phyloP scores from a whole-genome alignment of 1,140 invertebrate species.

The Drosophila bipectinata region DNA sequence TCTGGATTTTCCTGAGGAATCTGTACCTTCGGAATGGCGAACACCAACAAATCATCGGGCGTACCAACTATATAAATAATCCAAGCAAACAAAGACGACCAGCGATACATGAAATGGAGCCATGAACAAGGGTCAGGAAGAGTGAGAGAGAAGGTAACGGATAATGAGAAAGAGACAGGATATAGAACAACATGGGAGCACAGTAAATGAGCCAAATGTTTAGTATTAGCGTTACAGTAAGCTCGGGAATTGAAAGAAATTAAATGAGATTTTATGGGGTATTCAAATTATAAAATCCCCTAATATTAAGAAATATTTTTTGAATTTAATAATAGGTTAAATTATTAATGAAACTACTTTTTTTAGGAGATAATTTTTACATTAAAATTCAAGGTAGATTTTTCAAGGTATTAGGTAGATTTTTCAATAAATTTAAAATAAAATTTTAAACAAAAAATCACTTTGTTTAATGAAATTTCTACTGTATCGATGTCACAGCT shows the following conservation, averaged over 20 bases:
- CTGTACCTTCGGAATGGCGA: constrained; percentile 30
- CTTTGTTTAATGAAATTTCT: neutral
- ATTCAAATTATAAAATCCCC: neutral
- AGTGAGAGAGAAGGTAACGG: neutral
- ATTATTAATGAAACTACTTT: no score
- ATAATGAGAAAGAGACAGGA: neutral
- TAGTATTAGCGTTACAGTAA: neutral
- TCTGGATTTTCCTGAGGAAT: constrained; percentile 24
- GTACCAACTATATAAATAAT: constrained; percentile 56
- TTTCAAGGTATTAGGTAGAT: no score
- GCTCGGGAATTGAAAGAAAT: neutral
- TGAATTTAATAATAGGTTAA: no score
- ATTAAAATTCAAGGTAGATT: no score
- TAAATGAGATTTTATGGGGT: neutral
- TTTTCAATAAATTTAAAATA: no score
- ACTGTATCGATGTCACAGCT: constrained; percentile 47
- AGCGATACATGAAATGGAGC: constrained; percentile 30
- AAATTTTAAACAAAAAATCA: neutral
- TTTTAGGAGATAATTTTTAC: no score
- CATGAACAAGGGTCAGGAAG: neutral
- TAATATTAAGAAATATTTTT: no score
- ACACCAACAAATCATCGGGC: constrained; percentile 54
- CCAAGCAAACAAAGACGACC: constrained; percentile 46
- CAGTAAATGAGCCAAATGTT: constrained; percentile 24
- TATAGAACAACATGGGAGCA: constrained; percentile 15